A percentile compares a stretch with the other conserved stretches of the same genome.
These are phyloP conservation scores for Ptilorrhoa leucosticta DNA, from an alignment of 2,113 vertebrate species.

Conservation along the genomic window DNA sequence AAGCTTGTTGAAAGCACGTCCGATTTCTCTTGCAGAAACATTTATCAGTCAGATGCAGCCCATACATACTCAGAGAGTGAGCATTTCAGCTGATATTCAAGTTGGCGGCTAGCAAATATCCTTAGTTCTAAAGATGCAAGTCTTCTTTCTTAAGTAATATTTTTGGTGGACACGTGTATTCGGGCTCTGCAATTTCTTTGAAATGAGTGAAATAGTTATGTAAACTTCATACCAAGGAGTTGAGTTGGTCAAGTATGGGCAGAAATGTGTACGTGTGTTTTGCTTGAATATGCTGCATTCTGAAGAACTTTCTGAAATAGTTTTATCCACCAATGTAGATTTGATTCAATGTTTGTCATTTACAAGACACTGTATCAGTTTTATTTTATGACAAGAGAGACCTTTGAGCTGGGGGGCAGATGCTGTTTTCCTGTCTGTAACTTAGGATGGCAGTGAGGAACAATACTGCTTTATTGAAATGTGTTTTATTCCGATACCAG, in stretches of 20 bases:
- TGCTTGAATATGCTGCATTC: not conserved
- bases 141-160: not conserved
- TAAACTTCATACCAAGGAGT: not conserved
- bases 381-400: not conserved
- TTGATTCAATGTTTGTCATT: not conserved
- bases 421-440: not conserved
- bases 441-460: not conserved
- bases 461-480: not conserved
- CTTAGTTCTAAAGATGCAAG: not conserved
- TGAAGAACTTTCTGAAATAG: not conserved
- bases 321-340: not conserved
- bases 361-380: not conserved
- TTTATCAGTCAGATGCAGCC: not conserved
- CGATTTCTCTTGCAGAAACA: not conserved
- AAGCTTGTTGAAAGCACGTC: not conserved
- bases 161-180: not conserved
- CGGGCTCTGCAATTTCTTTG: not conserved
- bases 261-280: not conserved
- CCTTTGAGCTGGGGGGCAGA: not conserved
- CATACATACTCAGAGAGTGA: not conserved
- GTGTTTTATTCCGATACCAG: not conserved
- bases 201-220: not conserved
- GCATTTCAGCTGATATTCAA: not conserved
- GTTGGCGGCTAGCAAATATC: not conserved
- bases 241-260: not conserved